Evolutionary conservation across 2,797 vertebrate genomes (phyloP), one percentile per base, ranked within the genome.

Genomic region (Coendou prehensilis): DNA sequence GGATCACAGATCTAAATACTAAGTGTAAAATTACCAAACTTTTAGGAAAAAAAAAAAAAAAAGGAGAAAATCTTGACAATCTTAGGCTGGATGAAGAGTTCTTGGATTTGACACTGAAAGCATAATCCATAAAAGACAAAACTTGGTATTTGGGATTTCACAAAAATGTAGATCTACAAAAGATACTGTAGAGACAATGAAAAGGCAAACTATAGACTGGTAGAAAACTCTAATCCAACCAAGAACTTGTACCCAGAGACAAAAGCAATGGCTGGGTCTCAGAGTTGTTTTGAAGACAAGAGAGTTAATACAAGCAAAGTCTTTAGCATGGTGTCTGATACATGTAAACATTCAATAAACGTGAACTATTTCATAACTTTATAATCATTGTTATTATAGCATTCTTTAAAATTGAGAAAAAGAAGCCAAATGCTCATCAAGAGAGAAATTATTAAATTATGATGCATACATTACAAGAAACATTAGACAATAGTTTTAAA

Each of bases 331-430:
- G 13, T 23, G 18, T 13, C 20, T 69, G 37, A 6, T 50, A 64
- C 15, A 52, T 83, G 79, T 11, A 80, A 79, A 22, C 11, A 64
- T 57, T 96, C 9, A 81, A 61, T 45, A 76, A 63, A 76, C 37
- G 41, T 80, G 30, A 84, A 73, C 52, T 45, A 78, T 90, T 89
- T 79, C 17, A 45, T 78, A 41, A 63, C 37, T 91, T 57, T 76
- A 67, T 78, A 37, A 75, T 64, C n/a, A 83, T 4, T 83, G 33
- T 37, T 61, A 45, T 87, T 79, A 73, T 11, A 88, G 20, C 26
- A 91, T 81, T 93, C 33, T 93, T 83, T 87, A 90, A 85, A 95
- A 33, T n/a, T 76, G 73, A 89, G 22, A 76, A 71, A 91, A 95
- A 73, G 23, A 86, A 87, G 88, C 14, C 50, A 92, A 81, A 91